Percentiles rank a stretch among this genome's conserved stretches.
phyloP scores from a whole-genome alignment of 2,888 invertebrate species.

The Nomada goodeniana region DNA sequence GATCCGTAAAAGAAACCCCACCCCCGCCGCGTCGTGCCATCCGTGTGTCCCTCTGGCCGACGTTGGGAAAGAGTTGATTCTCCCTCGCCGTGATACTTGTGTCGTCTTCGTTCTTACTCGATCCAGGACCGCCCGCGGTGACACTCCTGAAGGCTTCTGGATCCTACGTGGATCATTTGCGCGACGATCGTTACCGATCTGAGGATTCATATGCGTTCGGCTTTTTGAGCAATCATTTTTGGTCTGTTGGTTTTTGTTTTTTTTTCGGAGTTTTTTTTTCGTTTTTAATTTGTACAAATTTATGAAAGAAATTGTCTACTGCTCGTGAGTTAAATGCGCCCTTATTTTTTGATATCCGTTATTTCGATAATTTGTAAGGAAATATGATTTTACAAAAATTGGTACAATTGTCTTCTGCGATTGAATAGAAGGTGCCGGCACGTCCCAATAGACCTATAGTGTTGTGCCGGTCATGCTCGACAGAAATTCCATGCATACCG shows the following conservation, averaged over 20 bases:
- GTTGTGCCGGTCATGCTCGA: too few species aligned
- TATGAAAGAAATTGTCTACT: too few species aligned
- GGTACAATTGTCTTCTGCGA: too few species aligned
- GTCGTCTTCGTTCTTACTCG: slow-evolving; percentile 47
- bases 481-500: neutral
- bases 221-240: neutral
- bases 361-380: too few species aligned
- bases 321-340: too few species aligned
- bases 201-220: slow-evolving; percentile 13
- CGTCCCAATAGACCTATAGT: too few species aligned
- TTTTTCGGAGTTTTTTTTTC: neutral
- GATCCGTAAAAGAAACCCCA: slow-evolving; percentile 72
- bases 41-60: slow-evolving; percentile 24
- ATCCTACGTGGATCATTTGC: slow-evolving; percentile 67
- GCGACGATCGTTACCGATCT: slow-evolving; percentile 63
- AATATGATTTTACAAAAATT: too few species aligned
- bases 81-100: slow-evolving; percentile 54
- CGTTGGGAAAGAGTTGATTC: slow-evolving; percentile 32
- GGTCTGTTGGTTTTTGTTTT: neutral
- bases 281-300: too few species aligned
- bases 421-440: too few species aligned
- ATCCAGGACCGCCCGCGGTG: slow-evolving; percentile 69
- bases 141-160: slow-evolving; percentile 59
- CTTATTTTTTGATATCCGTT: too few species aligned
- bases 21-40: slow-evolving; percentile 25